Percentiles rank a stretch among this genome's conserved stretches.
phyloP scores from a whole-genome alignment of 2,797 vertebrate genomes.

The Sebastes umbrosus region DNA sequence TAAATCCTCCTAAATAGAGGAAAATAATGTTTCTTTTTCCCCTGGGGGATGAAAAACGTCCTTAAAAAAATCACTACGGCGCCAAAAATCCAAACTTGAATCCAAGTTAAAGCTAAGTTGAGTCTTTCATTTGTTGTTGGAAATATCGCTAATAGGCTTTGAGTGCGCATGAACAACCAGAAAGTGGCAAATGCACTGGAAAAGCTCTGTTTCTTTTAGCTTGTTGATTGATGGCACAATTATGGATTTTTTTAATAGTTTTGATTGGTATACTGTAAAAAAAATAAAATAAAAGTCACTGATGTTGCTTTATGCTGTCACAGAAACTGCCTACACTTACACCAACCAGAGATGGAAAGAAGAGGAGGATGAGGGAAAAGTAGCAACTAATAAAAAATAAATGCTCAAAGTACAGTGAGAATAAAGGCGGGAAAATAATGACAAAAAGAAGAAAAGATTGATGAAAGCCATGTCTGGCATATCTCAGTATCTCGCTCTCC shows the following conservation, averaged over 20 bases:
- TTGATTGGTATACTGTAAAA: not conserved
- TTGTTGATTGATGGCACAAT: slow-evolving; percentile 17
- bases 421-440: not conserved
- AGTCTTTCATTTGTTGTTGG: slow-evolving; percentile 32
- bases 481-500: slow-evolving; percentile 33
- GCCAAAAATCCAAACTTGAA: not conserved
- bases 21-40: slow-evolving; percentile 7
- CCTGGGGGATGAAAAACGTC: not conserved
- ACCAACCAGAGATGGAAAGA: not conserved
- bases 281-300: not conserved
- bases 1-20: slow-evolving; percentile 1
- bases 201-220: not conserved
- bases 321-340: not conserved
- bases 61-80: not conserved
- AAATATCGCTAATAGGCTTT: slow-evolving; percentile 29
- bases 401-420: not conserved
- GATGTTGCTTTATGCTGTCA: not conserved
- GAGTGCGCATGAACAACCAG: not conserved
- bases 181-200: not conserved
- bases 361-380: not conserved
- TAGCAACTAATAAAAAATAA: not conserved
- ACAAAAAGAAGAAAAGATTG: not conserved
- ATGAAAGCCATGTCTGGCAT: slow-evolving; percentile 34
- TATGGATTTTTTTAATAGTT: slow-evolving; percentile 1
- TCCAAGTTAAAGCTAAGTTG: slow-evolving; percentile 21